Evolutionary conservation across 2,888 invertebrate species (phyloP).

Genomic region (Cerastis rubricosa): DNA sequence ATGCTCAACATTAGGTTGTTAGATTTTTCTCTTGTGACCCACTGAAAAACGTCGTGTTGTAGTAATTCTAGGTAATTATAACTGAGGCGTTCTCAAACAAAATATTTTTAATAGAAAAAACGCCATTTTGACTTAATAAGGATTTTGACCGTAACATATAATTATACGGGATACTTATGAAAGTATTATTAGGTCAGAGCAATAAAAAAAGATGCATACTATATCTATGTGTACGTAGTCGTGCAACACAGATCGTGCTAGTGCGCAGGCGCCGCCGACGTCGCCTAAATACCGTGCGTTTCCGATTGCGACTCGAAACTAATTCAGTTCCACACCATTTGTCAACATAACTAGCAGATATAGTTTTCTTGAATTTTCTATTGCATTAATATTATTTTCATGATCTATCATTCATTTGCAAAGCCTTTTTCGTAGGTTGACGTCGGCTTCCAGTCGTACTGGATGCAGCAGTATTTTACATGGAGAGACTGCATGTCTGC

Average conservation of each 20-base stretch:
- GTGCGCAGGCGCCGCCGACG: slow-evolving; percentile 4
- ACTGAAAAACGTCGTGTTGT: too few relatives aligned
- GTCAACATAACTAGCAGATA: slow-evolving; percentile 20
- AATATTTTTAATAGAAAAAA: too few relatives aligned
- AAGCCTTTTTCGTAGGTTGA: background rate
- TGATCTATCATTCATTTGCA: background rate
- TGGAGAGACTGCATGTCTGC: background rate
- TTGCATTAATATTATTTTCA: background rate
- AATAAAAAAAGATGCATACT: background rate
- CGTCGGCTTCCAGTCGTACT: background rate
- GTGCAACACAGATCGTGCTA: slow-evolving; percentile 37
- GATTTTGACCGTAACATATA: too few relatives aligned
- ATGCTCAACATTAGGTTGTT: too few relatives aligned
- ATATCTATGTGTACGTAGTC: background rate
- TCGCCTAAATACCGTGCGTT: slow-evolving; percentile 51
- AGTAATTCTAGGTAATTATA: too few relatives aligned
- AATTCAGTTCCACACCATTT: slow-evolving; percentile 46
- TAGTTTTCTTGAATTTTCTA: background rate
- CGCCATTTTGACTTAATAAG: too few relatives aligned
- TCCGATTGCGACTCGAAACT: slow-evolving; percentile 44
- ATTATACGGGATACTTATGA: too few relatives aligned
- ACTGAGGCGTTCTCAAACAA: too few relatives aligned
- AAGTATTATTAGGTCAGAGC: background rate
- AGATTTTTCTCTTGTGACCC: too few relatives aligned
- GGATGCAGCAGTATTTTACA: background rate